Conservation (phyloP, 2,797 vertebrate species). For the Cirrhinus molitorella region DNA sequence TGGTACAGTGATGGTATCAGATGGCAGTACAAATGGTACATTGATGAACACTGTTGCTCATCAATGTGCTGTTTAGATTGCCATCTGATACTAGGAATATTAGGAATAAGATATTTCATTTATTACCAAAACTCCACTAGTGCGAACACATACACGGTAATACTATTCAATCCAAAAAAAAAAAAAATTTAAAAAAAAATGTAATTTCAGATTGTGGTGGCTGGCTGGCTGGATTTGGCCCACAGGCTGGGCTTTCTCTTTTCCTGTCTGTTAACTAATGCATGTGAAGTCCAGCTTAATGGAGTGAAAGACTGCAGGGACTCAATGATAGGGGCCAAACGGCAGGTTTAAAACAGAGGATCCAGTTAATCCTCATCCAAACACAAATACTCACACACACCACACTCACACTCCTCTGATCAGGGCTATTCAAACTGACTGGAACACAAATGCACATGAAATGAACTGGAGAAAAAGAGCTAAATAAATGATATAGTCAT, state of each 20-base stretch:
- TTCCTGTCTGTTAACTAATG: conserved; percentile 3
- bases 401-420: conserved; percentile 52
- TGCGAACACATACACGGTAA: neutral
- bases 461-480: neutral
- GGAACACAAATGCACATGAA: neutral
- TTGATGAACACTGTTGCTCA: neutral
- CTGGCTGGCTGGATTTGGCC: neutral
- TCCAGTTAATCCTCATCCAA: conserved; percentile 43
- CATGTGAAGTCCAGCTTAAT: conserved; percentile 5
- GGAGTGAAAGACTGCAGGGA: conserved; percentile 70
- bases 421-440: neutral
- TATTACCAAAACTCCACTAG: neutral
- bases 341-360: conserved; percentile 73
- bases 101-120: no score
- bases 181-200: neutral
- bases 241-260: neutral
- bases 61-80: no score
- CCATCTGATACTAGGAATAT: no score
- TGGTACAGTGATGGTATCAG: neutral
- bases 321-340: conserved; percentile 74
- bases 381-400: conserved; percentile 35
- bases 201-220: neutral
- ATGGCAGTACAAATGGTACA: neutral
- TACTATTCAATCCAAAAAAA: neutral
- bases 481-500: neutral